Percentiles rank a stretch among this genome's conserved stretches.
Conservation (phyloP, 2,113 vertebrate genomes). For the Gopherus evgoodei region DNA sequence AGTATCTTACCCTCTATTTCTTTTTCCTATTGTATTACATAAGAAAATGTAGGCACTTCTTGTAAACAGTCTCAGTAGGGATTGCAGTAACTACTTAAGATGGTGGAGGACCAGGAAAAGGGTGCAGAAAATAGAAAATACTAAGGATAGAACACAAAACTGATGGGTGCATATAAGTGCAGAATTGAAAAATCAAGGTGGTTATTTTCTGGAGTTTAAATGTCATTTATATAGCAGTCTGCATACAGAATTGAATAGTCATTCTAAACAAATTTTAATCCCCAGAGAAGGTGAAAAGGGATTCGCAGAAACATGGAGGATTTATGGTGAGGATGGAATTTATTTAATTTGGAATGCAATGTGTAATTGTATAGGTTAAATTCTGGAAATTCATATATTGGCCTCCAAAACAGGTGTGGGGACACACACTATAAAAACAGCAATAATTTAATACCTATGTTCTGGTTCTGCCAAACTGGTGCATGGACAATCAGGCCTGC, state of each 20-base stretch:
- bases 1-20: neutral
- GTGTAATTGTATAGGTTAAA: too few relatives aligned
- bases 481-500: neutral
- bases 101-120: neutral
- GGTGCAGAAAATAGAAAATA: slow-evolving; percentile 4
- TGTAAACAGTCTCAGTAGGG: neutral
- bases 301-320: neutral
- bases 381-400: neutral
- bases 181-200: neutral
- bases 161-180: neutral
- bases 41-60: neutral
- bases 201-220: neutral
- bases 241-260: neutral
- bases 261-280: neutral
- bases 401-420: neutral
- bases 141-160: neutral
- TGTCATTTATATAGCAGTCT: neutral
- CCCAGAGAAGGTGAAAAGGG: neutral
- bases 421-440: neutral
- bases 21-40: slow-evolving; percentile 8
- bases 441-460: neutral
- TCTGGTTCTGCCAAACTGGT: neutral
- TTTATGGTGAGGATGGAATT: neutral
- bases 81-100: neutral
- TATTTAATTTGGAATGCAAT: neutral